Conservation (phyloP, 1,140 invertebrate genomes). For the Phymastichus coffea region DNA sequence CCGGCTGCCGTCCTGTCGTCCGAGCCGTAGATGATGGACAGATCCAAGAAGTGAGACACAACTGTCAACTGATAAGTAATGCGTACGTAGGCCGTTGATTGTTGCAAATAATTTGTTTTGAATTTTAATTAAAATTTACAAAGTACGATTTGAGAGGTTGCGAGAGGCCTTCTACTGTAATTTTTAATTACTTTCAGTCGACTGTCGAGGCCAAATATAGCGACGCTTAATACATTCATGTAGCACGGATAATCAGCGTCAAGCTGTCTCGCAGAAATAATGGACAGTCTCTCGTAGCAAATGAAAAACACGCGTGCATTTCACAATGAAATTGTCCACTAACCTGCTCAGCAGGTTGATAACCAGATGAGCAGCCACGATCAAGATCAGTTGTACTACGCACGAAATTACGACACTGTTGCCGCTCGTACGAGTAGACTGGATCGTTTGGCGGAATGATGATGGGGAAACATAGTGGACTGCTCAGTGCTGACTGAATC, state of each 20-base stretch:
- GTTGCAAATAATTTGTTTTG: too few species aligned
- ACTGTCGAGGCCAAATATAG: too few species aligned
- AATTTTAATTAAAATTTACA: too few species aligned
- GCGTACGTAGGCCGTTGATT: too few species aligned
- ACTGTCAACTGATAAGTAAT: slow-evolving; percentile 64
- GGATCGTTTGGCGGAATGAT: slow-evolving; percentile 80
- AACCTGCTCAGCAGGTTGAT: slow-evolving; percentile 74
- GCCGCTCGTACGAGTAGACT: slow-evolving; percentile 67
- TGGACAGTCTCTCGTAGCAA: too few species aligned
- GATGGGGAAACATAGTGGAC: slow-evolving; percentile 80
- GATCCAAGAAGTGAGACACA: slow-evolving; percentile 83
- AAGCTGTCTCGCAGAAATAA: too few species aligned
- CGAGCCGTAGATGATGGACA: slow-evolving; percentile 83
- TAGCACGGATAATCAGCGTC: too few species aligned
- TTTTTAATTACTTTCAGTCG: too few species aligned
- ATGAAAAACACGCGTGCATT: too few species aligned
- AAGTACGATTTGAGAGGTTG: too few species aligned
- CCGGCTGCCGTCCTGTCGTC: slow-evolving; percentile 63
- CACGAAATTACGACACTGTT: slow-evolving; percentile 83
- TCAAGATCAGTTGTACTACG: slow-evolving; percentile 73
- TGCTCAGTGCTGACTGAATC: slow-evolving; percentile 48
- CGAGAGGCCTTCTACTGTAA: too few species aligned
- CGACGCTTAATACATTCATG: too few species aligned
- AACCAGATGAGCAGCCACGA: slow-evolving; percentile 62
- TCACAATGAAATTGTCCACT: slow-evolving; percentile 6